phyloP scores from a whole-genome alignment of 2,113 vertebrate species.

The Phocoena sinus region DNA sequence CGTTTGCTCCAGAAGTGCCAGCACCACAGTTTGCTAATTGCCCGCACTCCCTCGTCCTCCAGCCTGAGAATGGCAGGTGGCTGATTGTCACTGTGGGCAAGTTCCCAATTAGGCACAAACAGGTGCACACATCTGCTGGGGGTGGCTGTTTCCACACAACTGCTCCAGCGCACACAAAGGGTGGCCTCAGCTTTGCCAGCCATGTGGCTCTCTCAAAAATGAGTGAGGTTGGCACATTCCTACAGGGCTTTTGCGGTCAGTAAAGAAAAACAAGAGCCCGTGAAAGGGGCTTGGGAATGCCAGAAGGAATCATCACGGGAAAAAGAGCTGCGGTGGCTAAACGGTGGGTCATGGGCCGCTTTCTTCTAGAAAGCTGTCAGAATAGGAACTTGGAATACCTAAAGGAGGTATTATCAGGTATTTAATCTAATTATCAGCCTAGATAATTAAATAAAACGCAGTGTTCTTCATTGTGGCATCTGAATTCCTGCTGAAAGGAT shows the following conservation, averaged over 20 bases:
- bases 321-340: neutral
- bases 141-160: conserved; percentile 8
- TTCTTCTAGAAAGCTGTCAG: conserved; percentile 6
- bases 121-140: conserved; percentile 57
- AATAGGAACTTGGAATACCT: neutral
- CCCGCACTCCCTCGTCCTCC: neutral
- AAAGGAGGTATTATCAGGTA: no score
- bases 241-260: conserved; percentile 28
- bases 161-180: neutral
- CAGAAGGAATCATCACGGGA: neutral
- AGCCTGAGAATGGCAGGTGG: conserved; percentile 25
- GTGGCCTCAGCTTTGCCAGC: neutral
- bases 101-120: conserved; percentile 18
- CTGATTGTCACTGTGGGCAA: neutral
- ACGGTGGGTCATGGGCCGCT: neutral
- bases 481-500: neutral
- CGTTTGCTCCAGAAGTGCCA: neutral
- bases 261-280: conserved; percentile 56
- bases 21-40: neutral
- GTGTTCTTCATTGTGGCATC: accelerated
- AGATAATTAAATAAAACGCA: conserved; percentile 44
- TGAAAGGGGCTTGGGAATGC: neutral
- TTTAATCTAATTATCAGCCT: no score
- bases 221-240: conserved; percentile 37
- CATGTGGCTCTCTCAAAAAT: conserved; percentile 12